These are phyloP conservation scores for Leptogaster cylindrica DNA, from an alignment of 2,888 invertebrate genomes.

Conservation along the genomic window DNA sequence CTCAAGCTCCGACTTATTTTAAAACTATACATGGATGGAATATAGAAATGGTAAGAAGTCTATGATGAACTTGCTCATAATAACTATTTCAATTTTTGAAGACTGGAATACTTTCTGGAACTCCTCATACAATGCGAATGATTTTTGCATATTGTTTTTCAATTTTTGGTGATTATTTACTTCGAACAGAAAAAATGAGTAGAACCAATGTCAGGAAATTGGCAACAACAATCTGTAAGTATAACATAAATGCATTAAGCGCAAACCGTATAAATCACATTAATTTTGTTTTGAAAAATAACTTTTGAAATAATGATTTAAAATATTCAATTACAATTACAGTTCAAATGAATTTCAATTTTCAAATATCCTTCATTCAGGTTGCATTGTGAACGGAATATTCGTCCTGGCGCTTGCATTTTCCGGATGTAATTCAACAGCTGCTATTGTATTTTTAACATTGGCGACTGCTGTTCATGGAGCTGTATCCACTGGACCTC, in stretches of 20 bases:
- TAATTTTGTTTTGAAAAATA: slow-evolving; percentile 14
- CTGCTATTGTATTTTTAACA: slow-evolving; percentile 68
- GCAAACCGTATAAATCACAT: slow-evolving; percentile 42
- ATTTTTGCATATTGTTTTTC: slow-evolving; percentile 67
- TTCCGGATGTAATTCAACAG: slow-evolving; percentile 68
- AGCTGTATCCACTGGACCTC: slow-evolving; percentile 70
- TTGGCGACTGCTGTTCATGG: slow-evolving; percentile 71
- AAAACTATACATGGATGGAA: slow-evolving; percentile 73
- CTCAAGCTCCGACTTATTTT: slow-evolving; percentile 74
- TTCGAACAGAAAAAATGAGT: slow-evolving; percentile 66
- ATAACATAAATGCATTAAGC: neutral
- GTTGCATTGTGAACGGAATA: slow-evolving; percentile 68
- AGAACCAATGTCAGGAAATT: slow-evolving; percentile 70
- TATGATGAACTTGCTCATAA: neutral
- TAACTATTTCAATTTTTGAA: slow-evolving; percentile 43
- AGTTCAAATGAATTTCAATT: neutral
- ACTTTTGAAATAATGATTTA: neutral
- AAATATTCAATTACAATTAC: neutral
- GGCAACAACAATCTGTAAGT: slow-evolving; percentile 67
- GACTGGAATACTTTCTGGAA: slow-evolving; percentile 69
- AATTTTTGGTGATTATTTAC: slow-evolving; percentile 66
- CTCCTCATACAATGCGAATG: slow-evolving; percentile 69
- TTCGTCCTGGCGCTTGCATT: slow-evolving; percentile 69
- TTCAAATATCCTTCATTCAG: slow-evolving; percentile 53
- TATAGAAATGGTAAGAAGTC: slow-evolving; percentile 67